A percentile compares a stretch with the other conserved stretches of the same genome.
phyloP scores from a whole-genome alignment of 2,113 vertebrate genomes.

The Cephalopholis sonnerati region DNA sequence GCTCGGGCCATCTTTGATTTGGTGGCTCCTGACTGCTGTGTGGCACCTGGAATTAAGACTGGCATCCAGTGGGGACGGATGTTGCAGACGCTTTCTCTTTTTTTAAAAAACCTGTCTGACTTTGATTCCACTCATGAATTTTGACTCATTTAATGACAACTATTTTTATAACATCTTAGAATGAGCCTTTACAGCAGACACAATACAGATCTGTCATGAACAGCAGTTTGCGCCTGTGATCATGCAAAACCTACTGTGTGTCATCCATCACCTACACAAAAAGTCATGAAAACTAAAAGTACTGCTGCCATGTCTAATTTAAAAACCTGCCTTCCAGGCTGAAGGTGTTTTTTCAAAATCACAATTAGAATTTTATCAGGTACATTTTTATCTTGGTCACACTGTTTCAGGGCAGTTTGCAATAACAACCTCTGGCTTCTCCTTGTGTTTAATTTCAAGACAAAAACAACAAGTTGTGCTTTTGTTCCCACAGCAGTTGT shows the following conservation, averaged over 20 bases:
- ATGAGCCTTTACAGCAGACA: not conserved
- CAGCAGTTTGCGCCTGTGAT: slow-evolving; percentile 20
- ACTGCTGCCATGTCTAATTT: slow-evolving; percentile 39
- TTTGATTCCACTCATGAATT: slow-evolving; percentile 14
- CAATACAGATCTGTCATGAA: slow-evolving; percentile 14
- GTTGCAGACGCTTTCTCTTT: not conserved
- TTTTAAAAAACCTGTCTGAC: not conserved
- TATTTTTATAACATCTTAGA: not conserved
- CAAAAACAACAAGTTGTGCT: too few relatives aligned
- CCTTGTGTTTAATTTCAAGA: too few relatives aligned
- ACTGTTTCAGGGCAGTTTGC: slow-evolving; percentile 14
- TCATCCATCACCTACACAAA: slow-evolving; percentile 36
- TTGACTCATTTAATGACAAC: not conserved
- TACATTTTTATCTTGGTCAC: slow-evolving; percentile 15
- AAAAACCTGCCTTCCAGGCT: slow-evolving; percentile 48
- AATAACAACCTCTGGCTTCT: too few relatives aligned
- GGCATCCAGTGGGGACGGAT: slow-evolving; percentile 22
- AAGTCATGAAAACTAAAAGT: slow-evolving; percentile 9
- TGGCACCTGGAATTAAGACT: slow-evolving; percentile 62
- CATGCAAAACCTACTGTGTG: not conserved
- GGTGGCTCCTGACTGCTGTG: slow-evolving; percentile 49
- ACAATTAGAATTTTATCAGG: slow-evolving; percentile 46
- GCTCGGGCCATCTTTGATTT: slow-evolving; percentile 67
- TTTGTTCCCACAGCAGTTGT: too few relatives aligned
- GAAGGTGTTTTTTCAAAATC: slow-evolving; percentile 27